Evolutionary conservation across 2,113 vertebrate species (phyloP).

Genomic region (Hemibagrus wyckioides): DNA sequence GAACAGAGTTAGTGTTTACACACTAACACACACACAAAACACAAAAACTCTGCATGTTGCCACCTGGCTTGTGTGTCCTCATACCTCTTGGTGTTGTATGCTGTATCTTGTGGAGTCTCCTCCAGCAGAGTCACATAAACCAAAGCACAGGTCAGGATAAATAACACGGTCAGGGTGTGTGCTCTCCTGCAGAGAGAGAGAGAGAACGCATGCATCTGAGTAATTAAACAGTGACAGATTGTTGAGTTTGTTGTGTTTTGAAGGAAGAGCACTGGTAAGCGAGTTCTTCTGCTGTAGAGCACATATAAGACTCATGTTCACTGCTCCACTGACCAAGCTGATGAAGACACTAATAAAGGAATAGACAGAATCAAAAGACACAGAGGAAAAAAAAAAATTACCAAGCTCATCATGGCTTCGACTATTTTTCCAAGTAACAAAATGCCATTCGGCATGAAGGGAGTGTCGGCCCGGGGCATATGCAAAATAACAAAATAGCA

Average conservation of each 20-base stretch:
- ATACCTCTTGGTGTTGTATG: constrained; percentile 96
- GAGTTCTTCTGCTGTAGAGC: background rate
- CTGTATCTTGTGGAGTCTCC: constrained; percentile 93
- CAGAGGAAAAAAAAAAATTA: no score
- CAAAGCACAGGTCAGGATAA: constrained; percentile 91
- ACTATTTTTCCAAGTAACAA: background rate
- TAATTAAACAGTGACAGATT: background rate
- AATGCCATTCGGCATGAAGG: background rate
- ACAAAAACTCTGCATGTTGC: background rate
- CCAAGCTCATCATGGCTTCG: background rate
- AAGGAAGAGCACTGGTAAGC: background rate
- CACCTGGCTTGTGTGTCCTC: background rate
- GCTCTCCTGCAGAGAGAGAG: constrained; percentile 79
- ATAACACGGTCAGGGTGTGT: constrained; percentile 92
- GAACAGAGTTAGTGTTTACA: constrained; percentile 6
- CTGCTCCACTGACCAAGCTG: background rate
- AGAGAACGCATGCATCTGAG: background rate
- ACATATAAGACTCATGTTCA: no score
- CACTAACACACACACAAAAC: background rate
- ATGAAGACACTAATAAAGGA: background rate
- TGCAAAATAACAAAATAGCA: background rate
- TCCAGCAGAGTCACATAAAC: constrained; percentile 95
- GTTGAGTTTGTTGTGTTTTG: background rate
- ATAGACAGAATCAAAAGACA: background rate
- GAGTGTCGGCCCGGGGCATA: background rate